Conservation (phyloP, 2,888 invertebrate species). For the Cryptocephalus primarius region DNA sequence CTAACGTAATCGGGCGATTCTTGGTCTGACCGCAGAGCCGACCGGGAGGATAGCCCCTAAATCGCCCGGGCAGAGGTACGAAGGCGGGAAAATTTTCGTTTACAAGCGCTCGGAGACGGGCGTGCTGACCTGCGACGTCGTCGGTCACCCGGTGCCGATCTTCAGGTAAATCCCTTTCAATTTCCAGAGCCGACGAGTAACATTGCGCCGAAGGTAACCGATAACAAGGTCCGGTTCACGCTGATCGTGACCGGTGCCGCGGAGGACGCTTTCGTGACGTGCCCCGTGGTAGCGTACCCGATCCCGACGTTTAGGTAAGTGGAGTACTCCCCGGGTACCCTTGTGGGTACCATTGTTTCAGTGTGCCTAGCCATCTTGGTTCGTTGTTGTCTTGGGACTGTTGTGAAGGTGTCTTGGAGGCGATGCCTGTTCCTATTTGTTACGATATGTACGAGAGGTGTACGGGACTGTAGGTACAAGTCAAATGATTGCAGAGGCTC, state of each 20-base stretch:
- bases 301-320: conserved; percentile 35
- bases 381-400: too few species aligned
- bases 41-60: conserved; percentile 54
- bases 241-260: conserved; percentile 37
- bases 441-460: too few species aligned
- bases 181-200: conserved; percentile 54
- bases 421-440: too few species aligned
- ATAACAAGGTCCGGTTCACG: conserved; percentile 41
- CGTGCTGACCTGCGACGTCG: conserved; percentile 56
- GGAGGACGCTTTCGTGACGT: conserved; percentile 40
- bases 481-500: too few species aligned
- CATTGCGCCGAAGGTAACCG: conserved; percentile 46
- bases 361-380: too few species aligned
- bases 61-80: conserved; percentile 37
- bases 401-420: too few species aligned
- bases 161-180: conserved; percentile 44
- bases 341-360: neutral
- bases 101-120: conserved; percentile 30
- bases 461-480: too few species aligned
- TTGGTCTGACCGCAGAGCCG: conserved; percentile 42
- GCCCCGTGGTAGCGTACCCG: conserved; percentile 37
- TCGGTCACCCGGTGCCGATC: conserved; percentile 58
- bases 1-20: neutral
- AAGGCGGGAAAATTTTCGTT: conserved; percentile 42
- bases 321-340: neutral